phyloP scores from a whole-genome alignment of 2,888 invertebrate species.

The Heliconius erato region DNA sequence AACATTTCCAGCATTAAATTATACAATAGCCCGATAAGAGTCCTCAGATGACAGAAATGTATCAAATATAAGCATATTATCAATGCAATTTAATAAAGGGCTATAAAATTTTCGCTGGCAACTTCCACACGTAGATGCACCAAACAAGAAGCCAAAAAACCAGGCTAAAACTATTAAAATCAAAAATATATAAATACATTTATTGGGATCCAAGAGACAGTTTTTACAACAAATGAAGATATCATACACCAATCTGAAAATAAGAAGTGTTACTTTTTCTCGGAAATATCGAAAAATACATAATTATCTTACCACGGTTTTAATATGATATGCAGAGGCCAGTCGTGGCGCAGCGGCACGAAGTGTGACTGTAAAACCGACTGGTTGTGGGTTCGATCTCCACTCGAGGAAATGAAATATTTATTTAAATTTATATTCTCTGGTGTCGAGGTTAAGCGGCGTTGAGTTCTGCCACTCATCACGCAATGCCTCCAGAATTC shows the following conservation, averaged over 20 bases:
- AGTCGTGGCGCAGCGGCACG: no score
- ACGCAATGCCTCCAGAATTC: no score
- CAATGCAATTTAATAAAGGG: slow-evolving; percentile 74
- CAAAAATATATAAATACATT: slow-evolving; percentile 60
- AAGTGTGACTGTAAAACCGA: no score
- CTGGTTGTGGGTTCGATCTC: no score
- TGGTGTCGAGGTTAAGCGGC: no score
- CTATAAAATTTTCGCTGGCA: slow-evolving; percentile 73
- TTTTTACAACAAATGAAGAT: slow-evolving; percentile 69
- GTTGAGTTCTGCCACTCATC: no score
- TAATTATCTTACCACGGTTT: not conserved
- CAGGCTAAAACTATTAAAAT: slow-evolving; percentile 61
- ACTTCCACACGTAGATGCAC: slow-evolving; percentile 75
- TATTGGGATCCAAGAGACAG: slow-evolving; percentile 64
- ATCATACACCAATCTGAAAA: slow-evolving; percentile 73
- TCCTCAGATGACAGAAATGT: slow-evolving; percentile 61
- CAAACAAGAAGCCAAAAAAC: slow-evolving; percentile 68
- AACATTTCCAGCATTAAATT: slow-evolving; percentile 15
- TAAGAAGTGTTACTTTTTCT: not conserved
- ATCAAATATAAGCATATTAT: slow-evolving; percentile 70
- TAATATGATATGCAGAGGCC: not conserved
- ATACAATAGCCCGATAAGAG: slow-evolving; percentile 64
- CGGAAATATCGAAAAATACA: not conserved
- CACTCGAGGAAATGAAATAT: no score
- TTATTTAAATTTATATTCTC: no score